These are phyloP conservation scores for Drosophila sucinea DNA, from an alignment of 1,140 invertebrate genomes.

Conservation along the genomic window DNA sequence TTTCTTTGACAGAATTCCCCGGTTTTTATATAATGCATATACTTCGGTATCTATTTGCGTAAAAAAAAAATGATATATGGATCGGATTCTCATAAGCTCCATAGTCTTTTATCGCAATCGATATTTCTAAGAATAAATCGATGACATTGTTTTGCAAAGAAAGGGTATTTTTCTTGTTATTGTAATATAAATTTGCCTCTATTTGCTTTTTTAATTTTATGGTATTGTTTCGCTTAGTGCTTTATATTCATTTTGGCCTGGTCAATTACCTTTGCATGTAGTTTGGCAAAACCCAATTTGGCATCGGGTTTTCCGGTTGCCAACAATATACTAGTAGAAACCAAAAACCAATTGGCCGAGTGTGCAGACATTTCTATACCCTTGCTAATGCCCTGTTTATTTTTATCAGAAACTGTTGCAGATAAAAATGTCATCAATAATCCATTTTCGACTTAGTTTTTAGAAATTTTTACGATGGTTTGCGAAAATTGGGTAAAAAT, in stretches of 20 bases:
- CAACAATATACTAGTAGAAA: neutral
- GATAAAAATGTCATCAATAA: no score
- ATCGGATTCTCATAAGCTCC: no score
- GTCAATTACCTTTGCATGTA: slow-evolving; percentile 41
- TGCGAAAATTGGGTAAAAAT: no score
- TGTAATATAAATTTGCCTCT: neutral
- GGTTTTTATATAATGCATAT: no score
- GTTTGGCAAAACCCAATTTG: slow-evolving; percentile 25
- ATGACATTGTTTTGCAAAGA: neutral
- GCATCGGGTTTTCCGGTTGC: slow-evolving; percentile 21
- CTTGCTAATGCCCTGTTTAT: neutral
- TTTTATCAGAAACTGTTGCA: neutral
- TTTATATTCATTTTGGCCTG: slow-evolving; percentile 26
- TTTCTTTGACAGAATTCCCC: neutral
- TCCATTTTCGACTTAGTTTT: no score
- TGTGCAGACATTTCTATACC: no score
- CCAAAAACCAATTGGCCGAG: no score
- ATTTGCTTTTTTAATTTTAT: slow-evolving; percentile 23
- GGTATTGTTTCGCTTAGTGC: slow-evolving; percentile 31
- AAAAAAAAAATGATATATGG: no score
- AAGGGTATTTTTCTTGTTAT: neutral
- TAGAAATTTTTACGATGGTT: no score
- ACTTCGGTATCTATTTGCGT: no score
- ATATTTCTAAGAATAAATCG: no score
- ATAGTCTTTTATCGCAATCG: no score